Percentiles rank a stretch among this genome's conserved stretches.
Conservation (phyloP, 2,113 vertebrate species). For the Silurus meridionalis region DNA sequence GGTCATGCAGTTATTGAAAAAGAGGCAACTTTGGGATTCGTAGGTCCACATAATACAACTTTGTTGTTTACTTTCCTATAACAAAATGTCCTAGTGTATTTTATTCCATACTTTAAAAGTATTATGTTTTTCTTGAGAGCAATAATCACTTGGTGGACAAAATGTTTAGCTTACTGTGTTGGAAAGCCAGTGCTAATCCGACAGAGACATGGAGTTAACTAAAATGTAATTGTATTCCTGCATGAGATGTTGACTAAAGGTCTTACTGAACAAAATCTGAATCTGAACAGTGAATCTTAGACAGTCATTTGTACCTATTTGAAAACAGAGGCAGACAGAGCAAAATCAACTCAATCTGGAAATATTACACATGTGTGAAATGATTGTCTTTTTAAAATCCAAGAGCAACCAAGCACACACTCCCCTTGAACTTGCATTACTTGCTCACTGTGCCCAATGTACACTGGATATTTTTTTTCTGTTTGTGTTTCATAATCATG, state of each 20-base stretch:
- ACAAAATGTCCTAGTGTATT: background rate
- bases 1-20: background rate
- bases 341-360: conserved; percentile 46
- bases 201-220: background rate
- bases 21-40: background rate
- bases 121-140: background rate
- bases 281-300: background rate
- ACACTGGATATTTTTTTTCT: conserved; percentile 69
- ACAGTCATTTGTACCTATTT: conserved; percentile 44
- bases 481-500: conserved; percentile 72
- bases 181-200: background rate
- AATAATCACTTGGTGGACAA: background rate
- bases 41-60: background rate
- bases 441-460: conserved; percentile 49
- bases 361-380: conserved; percentile 57
- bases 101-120: background rate
- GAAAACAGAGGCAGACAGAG: conserved; percentile 31
- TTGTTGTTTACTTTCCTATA: background rate
- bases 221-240: background rate
- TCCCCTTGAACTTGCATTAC: conserved; percentile 40
- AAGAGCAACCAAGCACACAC: conserved; percentile 56
- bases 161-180: background rate
- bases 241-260: background rate
- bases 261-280: conserved; percentile 7
- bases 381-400: conserved; percentile 63